Evolutionary conservation across 1,140 invertebrate species (phyloP), one percentile per base, ranked within the genome.

Genomic region (Aphelenchoides besseyi): DNA sequence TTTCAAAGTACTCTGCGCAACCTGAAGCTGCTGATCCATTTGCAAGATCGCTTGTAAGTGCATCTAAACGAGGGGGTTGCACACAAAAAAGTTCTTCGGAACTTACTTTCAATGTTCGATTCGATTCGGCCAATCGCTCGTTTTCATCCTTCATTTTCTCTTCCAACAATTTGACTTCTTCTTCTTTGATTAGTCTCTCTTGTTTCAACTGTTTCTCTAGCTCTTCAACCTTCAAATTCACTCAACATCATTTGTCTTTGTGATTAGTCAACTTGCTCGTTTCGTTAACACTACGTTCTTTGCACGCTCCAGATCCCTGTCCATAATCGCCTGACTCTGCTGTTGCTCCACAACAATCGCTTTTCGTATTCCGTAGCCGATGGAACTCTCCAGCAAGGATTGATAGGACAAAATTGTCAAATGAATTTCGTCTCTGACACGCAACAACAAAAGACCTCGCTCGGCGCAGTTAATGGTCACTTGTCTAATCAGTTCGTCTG

Each of bases 391-490:
- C 85, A 98, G 97, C 0, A 98, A 88, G 0, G 92, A 92, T 88
- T 90, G 90, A 82, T 96, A 98, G 0, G 95, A 93, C 78, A 93
- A 90, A 82, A 97, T 91, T 0, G 95, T 97, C 90, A 98, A 96
- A 72, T 90, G 88, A 62, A 97, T 90, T 88, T 98, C 95, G 86
- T 98, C 94, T 28, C 95, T 87, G 0, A 98, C 91, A 79, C 95
- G 88, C 28, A 97, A 86, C 12, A 98, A 86, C 1, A 98, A 86
- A 3, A 98, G 87, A n/a, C 96, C 96, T 74, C 95, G 88, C 87
- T 98, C 95, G 0, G 92, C 91, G 85, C 96, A 98, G 85, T 96
- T 97, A 12, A 98, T 92, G 1, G 95, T 97, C 9, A 97, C 93
- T 89, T 98, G 91, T 29, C 93, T 87, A 79, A 95, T 95, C 35